Evolutionary conservation across 2,888 invertebrate species (phyloP).

Genomic region (Morpho deidamia): DNA sequence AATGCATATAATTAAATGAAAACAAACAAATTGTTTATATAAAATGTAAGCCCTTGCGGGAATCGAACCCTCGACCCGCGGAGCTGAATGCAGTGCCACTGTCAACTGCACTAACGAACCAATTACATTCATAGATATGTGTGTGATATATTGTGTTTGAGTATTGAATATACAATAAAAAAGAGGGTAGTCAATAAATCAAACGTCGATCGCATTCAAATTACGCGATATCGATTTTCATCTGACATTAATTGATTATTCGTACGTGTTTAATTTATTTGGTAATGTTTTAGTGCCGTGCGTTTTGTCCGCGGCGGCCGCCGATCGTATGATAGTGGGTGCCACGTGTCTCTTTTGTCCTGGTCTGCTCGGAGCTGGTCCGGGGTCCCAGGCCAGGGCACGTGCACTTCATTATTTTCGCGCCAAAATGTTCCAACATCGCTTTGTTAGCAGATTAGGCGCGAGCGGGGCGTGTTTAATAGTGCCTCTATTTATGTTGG

Average conservation of each 20-base stretch:
- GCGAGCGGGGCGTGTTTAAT: constrained; percentile 46
- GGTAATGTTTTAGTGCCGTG: constrained; percentile 20
- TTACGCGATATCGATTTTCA: not conserved
- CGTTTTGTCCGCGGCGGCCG: constrained; percentile 48
- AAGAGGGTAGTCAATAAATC: not conserved
- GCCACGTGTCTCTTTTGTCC: constrained; percentile 57
- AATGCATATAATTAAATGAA: too few species aligned
- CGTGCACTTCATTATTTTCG: constrained; percentile 77
- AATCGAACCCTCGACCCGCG: too few species aligned
- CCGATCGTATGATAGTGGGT: constrained; percentile 55
- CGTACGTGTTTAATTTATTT: constrained; percentile 11
- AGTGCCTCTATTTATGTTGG: constrained; percentile 26
- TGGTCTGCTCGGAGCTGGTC: constrained; percentile 8
- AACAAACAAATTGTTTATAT: too few species aligned
- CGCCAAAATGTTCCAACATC: constrained; percentile 74
- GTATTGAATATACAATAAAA: too few species aligned
- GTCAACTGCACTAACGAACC: too few species aligned
- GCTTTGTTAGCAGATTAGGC: constrained; percentile 76
- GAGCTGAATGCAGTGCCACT: too few species aligned
- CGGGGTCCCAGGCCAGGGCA: constrained; percentile 36
- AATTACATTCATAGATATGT: too few species aligned
- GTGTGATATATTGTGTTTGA: too few species aligned
- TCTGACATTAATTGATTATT: constrained; percentile 11
- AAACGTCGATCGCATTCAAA: not conserved
- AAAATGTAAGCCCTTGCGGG: too few species aligned